These are phyloP conservation scores for Lagocephalus sceleratus DNA, from an alignment of 2,797 vertebrate species.

Conservation along the genomic window DNA sequence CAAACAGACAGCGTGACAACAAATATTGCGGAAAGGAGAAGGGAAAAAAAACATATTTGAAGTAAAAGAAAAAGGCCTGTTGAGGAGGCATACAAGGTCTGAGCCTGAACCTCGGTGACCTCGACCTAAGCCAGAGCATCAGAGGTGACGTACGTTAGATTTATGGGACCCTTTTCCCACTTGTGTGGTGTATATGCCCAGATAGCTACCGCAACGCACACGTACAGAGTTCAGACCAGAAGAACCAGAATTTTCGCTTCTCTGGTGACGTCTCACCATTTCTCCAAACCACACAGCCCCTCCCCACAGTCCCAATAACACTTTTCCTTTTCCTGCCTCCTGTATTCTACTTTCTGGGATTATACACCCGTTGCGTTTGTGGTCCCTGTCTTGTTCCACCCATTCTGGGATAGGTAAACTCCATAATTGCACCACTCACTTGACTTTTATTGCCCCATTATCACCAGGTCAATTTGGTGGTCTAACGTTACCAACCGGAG, in stretches of 20 bases:
- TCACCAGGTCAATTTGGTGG: conserved; percentile 50
- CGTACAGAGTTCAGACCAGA: conserved; percentile 36
- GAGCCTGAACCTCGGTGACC: background rate
- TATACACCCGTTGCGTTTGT: conserved; percentile 34
- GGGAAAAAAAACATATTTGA: too few relatives aligned
- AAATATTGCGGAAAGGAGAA: too few relatives aligned
- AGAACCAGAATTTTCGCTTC: conserved; percentile 42
- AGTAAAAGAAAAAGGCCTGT: conserved; percentile 14
- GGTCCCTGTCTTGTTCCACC: conserved; percentile 42
- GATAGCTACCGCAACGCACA: background rate
- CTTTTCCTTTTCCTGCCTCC: conserved; percentile 9
- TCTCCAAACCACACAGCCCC: conserved; percentile 58
- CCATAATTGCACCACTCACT: conserved; percentile 51
- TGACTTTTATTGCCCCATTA: conserved; percentile 48
- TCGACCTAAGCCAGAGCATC: background rate
- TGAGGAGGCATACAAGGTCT: background rate
- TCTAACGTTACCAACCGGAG: conserved; percentile 38
- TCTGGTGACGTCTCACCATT: conserved; percentile 45
- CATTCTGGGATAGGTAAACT: conserved; percentile 54
- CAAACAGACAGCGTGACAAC: too few relatives aligned
- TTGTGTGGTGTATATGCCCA: background rate
- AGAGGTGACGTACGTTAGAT: background rate
- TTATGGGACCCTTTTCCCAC: too few relatives aligned
- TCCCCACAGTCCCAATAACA: conserved; percentile 66
- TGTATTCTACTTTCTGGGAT: conserved; percentile 53